phyloP scores from a whole-genome alignment of 2,888 invertebrate genomes.

The Tridacna gigas region DNA sequence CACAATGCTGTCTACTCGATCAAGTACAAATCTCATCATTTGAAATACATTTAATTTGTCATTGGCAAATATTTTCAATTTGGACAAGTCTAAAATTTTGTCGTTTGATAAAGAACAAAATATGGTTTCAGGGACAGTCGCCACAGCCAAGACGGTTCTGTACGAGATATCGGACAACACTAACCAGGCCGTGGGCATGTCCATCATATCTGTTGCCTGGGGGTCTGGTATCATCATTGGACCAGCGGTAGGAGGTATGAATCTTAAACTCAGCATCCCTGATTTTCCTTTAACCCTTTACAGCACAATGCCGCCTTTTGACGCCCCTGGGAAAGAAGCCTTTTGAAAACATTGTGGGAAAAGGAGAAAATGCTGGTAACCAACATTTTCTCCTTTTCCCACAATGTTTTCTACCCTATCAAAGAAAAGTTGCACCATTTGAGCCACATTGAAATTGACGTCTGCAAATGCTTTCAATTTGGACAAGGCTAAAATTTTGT shows the following conservation, averaged over 20 bases:
- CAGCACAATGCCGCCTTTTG: no score
- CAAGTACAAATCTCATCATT: no score
- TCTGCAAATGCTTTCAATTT: no score
- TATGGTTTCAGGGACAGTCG: slow-evolving; percentile 76
- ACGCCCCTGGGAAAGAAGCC: not conserved
- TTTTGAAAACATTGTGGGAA: not conserved
- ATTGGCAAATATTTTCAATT: no score
- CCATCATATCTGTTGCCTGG: slow-evolving; percentile 80
- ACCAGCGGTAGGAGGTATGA: slow-evolving; percentile 79
- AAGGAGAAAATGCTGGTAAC: not conserved
- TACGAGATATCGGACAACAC: slow-evolving; percentile 83
- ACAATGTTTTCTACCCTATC: not conserved
- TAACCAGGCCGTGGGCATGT: slow-evolving; percentile 81
- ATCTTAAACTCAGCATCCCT: not conserved
- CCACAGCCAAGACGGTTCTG: slow-evolving; percentile 77
- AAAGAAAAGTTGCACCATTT: no score
- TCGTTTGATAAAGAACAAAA: no score
- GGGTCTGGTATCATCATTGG: slow-evolving; percentile 80
- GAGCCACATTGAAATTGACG: no score
- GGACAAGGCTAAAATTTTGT: no score
- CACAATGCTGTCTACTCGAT: no score
- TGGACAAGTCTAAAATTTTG: no score
- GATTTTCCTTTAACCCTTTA: not conserved
- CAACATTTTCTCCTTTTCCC: not conserved
- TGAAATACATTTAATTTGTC: no score